Evolutionary conservation across 2,888 invertebrate species (phyloP).

Genomic region (Ectemnius lituratus): DNA sequence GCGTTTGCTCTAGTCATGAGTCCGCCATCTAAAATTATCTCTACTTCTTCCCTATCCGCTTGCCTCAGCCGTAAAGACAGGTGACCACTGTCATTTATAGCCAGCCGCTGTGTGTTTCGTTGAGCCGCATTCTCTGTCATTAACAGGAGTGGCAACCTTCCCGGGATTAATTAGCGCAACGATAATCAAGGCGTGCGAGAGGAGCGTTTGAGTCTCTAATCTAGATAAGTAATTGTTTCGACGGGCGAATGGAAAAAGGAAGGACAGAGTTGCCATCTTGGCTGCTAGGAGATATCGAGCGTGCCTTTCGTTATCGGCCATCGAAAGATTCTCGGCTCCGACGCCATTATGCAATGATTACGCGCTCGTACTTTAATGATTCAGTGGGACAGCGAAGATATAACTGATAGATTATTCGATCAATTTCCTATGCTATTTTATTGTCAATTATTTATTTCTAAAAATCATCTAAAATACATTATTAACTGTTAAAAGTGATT

Average conservation of each 20-base stretch:
- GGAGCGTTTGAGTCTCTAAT: no score
- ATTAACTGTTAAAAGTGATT: no score
- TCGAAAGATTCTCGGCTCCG: not conserved
- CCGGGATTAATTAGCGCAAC: constrained; percentile 8
- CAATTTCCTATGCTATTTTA: not conserved
- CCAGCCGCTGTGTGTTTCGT: not conserved
- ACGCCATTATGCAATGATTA: constrained; percentile 18
- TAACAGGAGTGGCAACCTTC: constrained; percentile 1
- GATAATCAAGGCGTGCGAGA: not conserved
- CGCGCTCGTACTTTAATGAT: constrained; percentile 12
- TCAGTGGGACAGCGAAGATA: not conserved
- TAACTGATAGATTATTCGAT: constrained; percentile 11
- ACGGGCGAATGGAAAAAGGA: no score
- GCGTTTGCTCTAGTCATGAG: no score
- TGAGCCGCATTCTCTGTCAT: not conserved
- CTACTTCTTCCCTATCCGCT: not conserved
- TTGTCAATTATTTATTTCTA: not conserved
- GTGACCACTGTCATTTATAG: constrained; percentile 1
- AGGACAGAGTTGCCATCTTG: no score
- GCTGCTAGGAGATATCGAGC: no score
- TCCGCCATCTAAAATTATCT: not conserved
- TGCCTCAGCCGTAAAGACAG: not conserved
- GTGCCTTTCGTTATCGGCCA: not conserved
- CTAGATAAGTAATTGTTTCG: no score
- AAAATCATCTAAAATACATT: no score